Evolutionary conservation across 2,113 vertebrate species (phyloP).

Genomic region (Alligator sinensis): DNA sequence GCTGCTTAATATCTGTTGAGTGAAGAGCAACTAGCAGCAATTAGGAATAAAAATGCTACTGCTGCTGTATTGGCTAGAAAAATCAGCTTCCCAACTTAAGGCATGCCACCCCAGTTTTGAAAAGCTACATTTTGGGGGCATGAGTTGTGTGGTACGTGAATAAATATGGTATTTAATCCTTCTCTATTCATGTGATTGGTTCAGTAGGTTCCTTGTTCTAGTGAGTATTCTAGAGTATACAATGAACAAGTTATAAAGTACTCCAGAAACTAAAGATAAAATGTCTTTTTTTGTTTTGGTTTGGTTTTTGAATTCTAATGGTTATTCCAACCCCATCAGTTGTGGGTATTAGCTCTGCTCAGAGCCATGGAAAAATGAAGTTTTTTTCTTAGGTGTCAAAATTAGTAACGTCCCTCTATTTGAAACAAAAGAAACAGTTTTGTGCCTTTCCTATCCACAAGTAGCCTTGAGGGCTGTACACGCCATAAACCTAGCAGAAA

Average conservation of each 20-base stretch:
- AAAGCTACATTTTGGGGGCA: no score
- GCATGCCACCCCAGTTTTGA: no score
- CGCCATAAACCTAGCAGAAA: not conserved
- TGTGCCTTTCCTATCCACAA: not conserved
- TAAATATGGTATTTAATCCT: not conserved
- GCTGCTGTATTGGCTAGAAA: no score
- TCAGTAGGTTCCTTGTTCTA: not conserved
- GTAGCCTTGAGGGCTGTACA: not conserved
- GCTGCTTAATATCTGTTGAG: no score
- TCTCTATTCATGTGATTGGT: not conserved
- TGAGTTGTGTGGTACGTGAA: no score
- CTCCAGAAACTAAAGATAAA: not conserved
- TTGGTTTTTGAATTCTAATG: not conserved
- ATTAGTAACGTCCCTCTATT: not conserved
- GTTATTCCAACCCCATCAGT: not conserved
- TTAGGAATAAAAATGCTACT: no score
- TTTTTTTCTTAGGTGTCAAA: not conserved
- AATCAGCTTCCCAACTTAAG: no score
- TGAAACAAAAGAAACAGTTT: not conserved
- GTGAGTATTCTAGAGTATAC: not conserved
- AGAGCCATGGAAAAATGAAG: not conserved
- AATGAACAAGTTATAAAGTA: not conserved
- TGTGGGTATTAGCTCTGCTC: not conserved
- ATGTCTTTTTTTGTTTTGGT: not conserved
- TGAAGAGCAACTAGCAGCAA: no score